These are phyloP conservation scores for Phyto melanocephala DNA, from an alignment of 2,888 invertebrate genomes.

Conservation along the genomic window DNA sequence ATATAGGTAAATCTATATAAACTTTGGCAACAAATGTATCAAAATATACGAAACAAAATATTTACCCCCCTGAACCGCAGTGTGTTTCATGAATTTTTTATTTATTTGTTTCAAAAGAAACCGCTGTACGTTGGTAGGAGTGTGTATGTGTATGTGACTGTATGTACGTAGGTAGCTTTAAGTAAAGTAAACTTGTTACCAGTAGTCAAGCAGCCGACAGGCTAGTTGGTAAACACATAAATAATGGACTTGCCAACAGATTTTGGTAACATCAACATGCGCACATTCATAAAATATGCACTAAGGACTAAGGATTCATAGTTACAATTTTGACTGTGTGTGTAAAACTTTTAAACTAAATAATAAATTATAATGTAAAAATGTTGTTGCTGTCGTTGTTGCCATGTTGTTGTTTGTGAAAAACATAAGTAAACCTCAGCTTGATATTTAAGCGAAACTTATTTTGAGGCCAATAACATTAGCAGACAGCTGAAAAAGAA, in stretches of 20 bases:
- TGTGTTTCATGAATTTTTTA: no score
- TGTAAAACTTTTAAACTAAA: conserved; percentile 67
- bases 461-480: conserved; percentile 59
- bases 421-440: conserved; percentile 60
- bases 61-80: no score
- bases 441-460: conserved; percentile 61
- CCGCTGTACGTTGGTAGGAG: conserved; percentile 5
- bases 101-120: no score
- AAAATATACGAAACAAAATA: no score
- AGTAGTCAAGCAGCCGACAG: conserved; percentile 61
- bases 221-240: conserved; percentile 63
- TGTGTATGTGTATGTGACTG: not conserved
- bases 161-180: not conserved
- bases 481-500: conserved; percentile 25
- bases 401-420: conserved; percentile 51
- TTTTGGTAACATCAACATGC: conserved; percentile 56
- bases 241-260: conserved; percentile 65
- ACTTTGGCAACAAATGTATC: no score
- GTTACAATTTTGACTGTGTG: conserved; percentile 61
- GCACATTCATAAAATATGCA: conserved; percentile 47
- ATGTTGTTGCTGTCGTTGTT: conserved; percentile 29
- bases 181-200: conserved; percentile 51
- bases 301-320: conserved; percentile 55
- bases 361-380: conserved; percentile 67
- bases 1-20: no score